These are phyloP conservation scores for Paramuricea clavata DNA, from an alignment of 92 coral and sea anemone species.

Conservation along the genomic window DNA sequence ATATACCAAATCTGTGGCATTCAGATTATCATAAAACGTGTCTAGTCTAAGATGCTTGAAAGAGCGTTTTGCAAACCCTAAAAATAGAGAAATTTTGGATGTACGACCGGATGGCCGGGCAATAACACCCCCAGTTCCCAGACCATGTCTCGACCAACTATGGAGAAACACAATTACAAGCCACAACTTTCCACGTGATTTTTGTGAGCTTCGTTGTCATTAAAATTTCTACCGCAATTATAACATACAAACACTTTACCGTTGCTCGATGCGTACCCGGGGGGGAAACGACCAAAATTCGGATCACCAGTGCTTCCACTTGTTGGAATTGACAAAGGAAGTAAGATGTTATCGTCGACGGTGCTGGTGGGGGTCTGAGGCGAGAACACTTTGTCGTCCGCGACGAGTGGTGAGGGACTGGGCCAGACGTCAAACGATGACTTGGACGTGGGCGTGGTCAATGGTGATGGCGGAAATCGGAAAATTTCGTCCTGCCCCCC, in stretches of 20 bases:
- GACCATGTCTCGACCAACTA: neutral
- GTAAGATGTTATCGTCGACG: conserved; percentile 16
- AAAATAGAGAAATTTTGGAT: no score
- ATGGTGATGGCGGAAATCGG: conserved; percentile 45
- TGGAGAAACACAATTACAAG: neutral
- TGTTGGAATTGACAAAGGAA: conserved; percentile 10
- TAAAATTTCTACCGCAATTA: conserved; percentile 30
- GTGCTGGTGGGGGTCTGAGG: conserved; percentile 3
- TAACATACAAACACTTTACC: conserved; percentile 34
- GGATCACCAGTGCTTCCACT: neutral
- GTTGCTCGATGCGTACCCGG: conserved; percentile 5
- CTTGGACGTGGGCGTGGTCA: conserved; percentile 43
- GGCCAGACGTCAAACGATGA: conserved; percentile 90
- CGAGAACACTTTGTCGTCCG: conserved; percentile 2
- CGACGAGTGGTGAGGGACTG: neutral
- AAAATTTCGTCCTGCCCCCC: conserved; percentile 41
- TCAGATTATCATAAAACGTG: no score
- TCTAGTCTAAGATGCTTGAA: no score
- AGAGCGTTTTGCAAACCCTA: no score
- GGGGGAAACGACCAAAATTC: conserved; percentile 26
- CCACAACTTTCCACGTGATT: conserved; percentile 38
- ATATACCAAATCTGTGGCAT: no score
- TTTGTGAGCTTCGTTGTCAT: conserved; percentile 35
- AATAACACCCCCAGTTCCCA: no score
- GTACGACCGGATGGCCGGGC: no score